Conservation (phyloP, 2,888 invertebrate species). For the Melieria picta region DNA sequence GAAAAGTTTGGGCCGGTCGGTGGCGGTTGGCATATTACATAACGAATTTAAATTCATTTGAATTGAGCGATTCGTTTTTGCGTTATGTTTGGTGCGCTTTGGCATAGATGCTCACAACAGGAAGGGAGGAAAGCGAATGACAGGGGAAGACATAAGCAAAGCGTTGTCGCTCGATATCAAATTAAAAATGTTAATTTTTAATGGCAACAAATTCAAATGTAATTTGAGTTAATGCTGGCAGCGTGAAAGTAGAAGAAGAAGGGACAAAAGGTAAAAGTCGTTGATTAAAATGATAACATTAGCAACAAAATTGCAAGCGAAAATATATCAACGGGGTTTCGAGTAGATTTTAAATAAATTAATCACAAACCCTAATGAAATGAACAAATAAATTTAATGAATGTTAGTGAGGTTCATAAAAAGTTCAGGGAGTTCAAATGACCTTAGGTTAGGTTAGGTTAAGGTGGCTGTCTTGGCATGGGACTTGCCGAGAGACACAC, state of each 20-base stretch:
- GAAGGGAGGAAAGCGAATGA: not conserved
- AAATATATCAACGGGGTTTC: not conserved
- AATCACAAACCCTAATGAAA: too few species aligned
- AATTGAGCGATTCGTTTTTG: slow-evolving; percentile 10
- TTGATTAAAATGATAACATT: not conserved
- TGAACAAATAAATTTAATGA: too few species aligned
- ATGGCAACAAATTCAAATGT: slow-evolving; percentile 13
- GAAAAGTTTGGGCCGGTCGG: not conserved
- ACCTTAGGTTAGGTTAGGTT: too few species aligned
- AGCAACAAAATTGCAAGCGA: not conserved
- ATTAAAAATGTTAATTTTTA: slow-evolving; percentile 22
- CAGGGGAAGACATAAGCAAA: not conserved
- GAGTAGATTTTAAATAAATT: not conserved
- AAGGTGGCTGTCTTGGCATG: too few species aligned
- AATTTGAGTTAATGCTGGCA: slow-evolving; percentile 6
- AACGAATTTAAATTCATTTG: slow-evolving; percentile 27
- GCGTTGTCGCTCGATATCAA: not conserved
- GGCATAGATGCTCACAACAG: not conserved
- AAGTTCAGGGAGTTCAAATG: too few species aligned
- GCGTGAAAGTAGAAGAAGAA: too few species aligned
- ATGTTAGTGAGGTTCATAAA: too few species aligned
- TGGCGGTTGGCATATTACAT: not conserved
- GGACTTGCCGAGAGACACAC: too few species aligned
- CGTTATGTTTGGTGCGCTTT: not conserved
- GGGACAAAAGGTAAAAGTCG: too few species aligned